These are phyloP conservation scores for Drosophila setifemur DNA, from an alignment of 1,140 invertebrate species.

Conservation along the genomic window DNA sequence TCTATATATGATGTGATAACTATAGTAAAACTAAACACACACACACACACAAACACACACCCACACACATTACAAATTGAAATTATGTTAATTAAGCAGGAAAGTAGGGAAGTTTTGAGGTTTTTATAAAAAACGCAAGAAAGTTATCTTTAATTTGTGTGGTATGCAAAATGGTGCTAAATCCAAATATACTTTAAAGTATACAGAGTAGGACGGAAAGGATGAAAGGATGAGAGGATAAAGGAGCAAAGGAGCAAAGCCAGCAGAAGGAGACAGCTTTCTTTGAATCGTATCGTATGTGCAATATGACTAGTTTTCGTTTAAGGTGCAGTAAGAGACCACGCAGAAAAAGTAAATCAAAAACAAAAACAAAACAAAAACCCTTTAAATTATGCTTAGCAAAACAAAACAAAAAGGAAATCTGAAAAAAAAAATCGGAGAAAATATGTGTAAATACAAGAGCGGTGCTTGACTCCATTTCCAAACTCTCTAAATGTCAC, in stretches of 20 bases:
- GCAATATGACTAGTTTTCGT: constrained; percentile 87
- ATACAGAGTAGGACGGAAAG: constrained; percentile 28
- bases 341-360: constrained; percentile 28
- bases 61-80: constrained; percentile 69
- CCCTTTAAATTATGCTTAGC: constrained; percentile 29
- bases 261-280: constrained; percentile 5
- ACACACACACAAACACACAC: constrained; percentile 25
- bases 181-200: constrained; percentile 81
- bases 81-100: constrained; percentile 72
- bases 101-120: constrained; percentile 32
- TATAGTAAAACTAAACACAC: constrained; percentile 72
- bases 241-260: constrained; percentile 5
- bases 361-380: constrained; percentile 29
- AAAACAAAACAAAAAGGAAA: constrained; percentile 5
- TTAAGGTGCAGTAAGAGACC: constrained; percentile 68
- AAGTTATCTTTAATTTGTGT: constrained; percentile 66
- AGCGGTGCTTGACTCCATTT: constrained; percentile 23
- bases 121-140: constrained; percentile 43
- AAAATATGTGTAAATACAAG: constrained; percentile 33
- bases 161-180: constrained; percentile 81
- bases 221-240: not conserved
- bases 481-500: constrained; percentile 12
- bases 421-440: constrained; percentile 12
- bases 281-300: constrained; percentile 73
- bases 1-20: constrained; percentile 78